A percentile compares a stretch with the other conserved stretches of the same genome.
These are phyloP conservation scores for Leptobrachium ailaonicum DNA, from an alignment of 2,113 vertebrate genomes.

Conservation along the genomic window DNA sequence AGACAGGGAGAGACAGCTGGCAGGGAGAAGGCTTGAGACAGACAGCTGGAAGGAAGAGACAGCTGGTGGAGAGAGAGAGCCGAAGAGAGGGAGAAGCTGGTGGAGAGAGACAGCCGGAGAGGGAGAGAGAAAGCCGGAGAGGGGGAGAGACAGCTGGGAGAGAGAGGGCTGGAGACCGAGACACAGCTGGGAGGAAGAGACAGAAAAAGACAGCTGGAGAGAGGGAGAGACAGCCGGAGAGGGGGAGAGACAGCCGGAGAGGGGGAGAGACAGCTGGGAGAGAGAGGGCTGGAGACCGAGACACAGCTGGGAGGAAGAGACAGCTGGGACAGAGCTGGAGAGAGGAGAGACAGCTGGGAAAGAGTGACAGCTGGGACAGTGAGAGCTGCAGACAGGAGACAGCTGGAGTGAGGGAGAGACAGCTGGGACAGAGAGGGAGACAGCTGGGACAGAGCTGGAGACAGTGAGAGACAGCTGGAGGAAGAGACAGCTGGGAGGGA, in stretches of 20 bases:
- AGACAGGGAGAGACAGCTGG: neutral
- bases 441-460: no score
- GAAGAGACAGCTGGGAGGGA: neutral
- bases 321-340: no score
- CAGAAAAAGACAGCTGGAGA: no score
- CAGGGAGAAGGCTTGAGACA: neutral
- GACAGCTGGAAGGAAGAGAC: neutral
- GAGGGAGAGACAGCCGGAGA: no score
- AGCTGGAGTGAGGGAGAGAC: neutral
- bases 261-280: no score
- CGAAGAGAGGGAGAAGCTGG: neutral
- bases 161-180: neutral
- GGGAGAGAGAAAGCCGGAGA: no score
- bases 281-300: no score
- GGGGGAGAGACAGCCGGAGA: no score
- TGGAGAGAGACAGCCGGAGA: no score
- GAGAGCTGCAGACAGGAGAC: neutral
- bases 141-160: neutral
- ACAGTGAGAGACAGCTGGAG: no score
- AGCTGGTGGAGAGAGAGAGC: neutral
- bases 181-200: no score
- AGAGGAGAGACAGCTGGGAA: neutral
- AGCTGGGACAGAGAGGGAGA: neutral
- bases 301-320: no score
- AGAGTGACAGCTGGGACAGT: neutral